A percentile compares a stretch with the other conserved stretches of the same genome.
Evolutionary conservation across 2,888 invertebrate species (phyloP).

Genomic region (Tachystola acroxantha): DNA sequence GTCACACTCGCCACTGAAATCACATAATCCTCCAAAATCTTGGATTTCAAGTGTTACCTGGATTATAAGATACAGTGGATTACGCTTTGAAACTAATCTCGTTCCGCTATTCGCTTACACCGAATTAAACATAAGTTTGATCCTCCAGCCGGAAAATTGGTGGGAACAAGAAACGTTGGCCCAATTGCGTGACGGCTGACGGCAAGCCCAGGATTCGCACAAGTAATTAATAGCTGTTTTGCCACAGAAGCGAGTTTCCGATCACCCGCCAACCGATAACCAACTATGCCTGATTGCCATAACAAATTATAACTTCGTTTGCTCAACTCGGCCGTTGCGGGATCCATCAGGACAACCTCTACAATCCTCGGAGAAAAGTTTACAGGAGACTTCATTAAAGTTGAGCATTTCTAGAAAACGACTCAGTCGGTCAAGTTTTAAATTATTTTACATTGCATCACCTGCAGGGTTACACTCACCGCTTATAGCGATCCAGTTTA

Average conservation of each 20-base stretch:
- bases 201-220: conserved; percentile 14
- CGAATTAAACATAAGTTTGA: conserved; percentile 38
- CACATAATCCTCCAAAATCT: too few species aligned
- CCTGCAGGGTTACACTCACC: too few species aligned
- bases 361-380: too few species aligned
- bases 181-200: conserved; percentile 20
- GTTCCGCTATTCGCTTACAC: neutral
- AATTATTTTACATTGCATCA: too few species aligned
- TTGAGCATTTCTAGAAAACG: too few species aligned
- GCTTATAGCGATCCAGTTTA: too few species aligned
- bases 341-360: neutral
- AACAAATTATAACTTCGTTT: conserved; percentile 11
- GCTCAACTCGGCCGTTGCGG: conserved; percentile 6
- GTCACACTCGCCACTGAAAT: too few species aligned
- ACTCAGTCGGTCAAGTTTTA: too few species aligned
- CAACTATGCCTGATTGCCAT: conserved; percentile 10
- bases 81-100: neutral
- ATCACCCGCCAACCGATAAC: conserved; percentile 6
- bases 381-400: too few species aligned
- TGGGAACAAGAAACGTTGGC: conserved; percentile 47
- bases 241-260: conserved; percentile 7
- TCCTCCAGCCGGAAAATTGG: conserved; percentile 62
- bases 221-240: conserved; percentile 21
- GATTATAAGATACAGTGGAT: too few species aligned
- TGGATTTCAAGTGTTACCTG: too few species aligned